These are phyloP conservation scores for Athrips mouffetella DNA, from an alignment of 2,888 invertebrate genomes.

Conservation along the genomic window DNA sequence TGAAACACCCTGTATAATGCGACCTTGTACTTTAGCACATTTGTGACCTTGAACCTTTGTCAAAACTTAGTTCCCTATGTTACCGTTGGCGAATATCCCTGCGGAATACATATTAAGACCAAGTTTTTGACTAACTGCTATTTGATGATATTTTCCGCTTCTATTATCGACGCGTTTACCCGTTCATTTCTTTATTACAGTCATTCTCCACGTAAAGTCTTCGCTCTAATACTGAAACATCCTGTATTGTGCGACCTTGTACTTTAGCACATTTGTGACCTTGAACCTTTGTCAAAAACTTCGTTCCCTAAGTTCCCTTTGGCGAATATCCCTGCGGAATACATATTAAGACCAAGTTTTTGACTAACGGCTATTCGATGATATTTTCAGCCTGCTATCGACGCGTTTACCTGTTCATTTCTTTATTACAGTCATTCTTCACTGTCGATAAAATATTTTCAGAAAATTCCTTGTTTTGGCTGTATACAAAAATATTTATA, in stretches of 20 bases:
- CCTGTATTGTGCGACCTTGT: background rate
- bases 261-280: background rate
- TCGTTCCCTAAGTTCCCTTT: background rate
- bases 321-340: background rate
- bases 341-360: background rate
- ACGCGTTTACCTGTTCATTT: background rate
- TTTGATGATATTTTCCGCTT: background rate
- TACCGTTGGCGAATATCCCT: background rate
- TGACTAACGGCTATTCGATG: background rate
- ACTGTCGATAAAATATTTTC: too few species aligned
- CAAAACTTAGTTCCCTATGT: background rate
- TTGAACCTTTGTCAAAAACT: background rate
- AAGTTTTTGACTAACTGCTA: background rate
- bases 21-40: background rate
- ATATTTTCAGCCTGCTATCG: background rate
- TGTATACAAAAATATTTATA: too few species aligned
- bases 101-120: background rate
- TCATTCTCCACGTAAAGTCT: too few species aligned
- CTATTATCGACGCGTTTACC: background rate
- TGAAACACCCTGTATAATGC: too few species aligned
- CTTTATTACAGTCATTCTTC: background rate
- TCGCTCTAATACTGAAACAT: too few species aligned
- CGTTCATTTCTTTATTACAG: background rate
- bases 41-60: background rate
- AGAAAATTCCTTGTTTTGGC: too few species aligned